These are phyloP conservation scores for Babyrousa celebensis DNA, from an alignment of 2,797 vertebrate species.

Conservation along the genomic window DNA sequence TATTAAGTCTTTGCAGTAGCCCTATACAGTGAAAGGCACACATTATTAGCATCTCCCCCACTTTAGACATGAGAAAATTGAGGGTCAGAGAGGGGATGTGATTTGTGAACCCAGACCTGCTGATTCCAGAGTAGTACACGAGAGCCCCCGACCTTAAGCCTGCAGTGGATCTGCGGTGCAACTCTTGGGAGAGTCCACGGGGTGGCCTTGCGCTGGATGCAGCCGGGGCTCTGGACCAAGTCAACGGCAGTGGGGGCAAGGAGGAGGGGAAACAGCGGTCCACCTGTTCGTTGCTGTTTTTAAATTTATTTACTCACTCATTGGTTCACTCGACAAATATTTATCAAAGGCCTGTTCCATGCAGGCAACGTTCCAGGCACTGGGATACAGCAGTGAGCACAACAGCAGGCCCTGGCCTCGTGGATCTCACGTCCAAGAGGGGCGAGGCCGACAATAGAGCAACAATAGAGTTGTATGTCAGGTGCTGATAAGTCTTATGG, in stretches of 20 bases:
- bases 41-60: neutral
- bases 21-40: neutral
- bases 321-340: neutral
- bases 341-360: neutral
- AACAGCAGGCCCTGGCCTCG: neutral
- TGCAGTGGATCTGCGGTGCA: neutral
- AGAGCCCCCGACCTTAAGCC: neutral
- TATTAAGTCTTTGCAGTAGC: neutral
- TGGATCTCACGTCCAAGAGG: neutral
- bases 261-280: neutral
- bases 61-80: slow-evolving; percentile 14
- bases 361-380: neutral
- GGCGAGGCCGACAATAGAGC: neutral
- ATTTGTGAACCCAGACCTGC: neutral
- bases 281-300: neutral
- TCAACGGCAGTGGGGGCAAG: neutral
- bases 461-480: neutral
- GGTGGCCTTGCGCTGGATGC: neutral
- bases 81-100: neutral
- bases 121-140: neutral
- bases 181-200: neutral
- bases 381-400: neutral
- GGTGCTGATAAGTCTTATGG: neutral
- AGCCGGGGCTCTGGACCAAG: too few species aligned
- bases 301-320: neutral